Evolutionary conservation across 2,888 invertebrate species (phyloP).

Genomic region (Apamea anceps): DNA sequence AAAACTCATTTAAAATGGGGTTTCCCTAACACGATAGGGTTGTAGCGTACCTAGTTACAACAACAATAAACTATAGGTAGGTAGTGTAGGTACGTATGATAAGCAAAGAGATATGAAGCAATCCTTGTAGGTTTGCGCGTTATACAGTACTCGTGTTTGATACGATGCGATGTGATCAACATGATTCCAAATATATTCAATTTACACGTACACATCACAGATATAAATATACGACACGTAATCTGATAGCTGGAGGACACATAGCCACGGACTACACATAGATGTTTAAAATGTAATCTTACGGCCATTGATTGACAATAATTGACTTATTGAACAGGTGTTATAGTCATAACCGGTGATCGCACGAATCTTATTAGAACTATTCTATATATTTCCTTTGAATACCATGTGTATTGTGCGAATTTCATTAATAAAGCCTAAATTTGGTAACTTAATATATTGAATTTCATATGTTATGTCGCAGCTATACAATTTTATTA

Average conservation of each 20-base stretch:
- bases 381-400: slow-evolving; percentile 51
- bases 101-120: slow-evolving; percentile 45
- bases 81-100: slow-evolving; percentile 46
- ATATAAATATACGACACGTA: slow-evolving; percentile 19
- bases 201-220: slow-evolving; percentile 41
- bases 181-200: slow-evolving; percentile 33
- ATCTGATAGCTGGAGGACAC: slow-evolving; percentile 18
- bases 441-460: slow-evolving; percentile 78
- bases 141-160: slow-evolving; percentile 29
- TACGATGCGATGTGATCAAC: slow-evolving; percentile 24
- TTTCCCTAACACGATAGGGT: slow-evolving; percentile 48
- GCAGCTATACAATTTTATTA: slow-evolving; percentile 64
- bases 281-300: slow-evolving; percentile 19
- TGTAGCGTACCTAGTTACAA: slow-evolving; percentile 46
- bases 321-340: slow-evolving; percentile 53
- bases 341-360: slow-evolving; percentile 24
- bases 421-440: slow-evolving; percentile 77
- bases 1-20: slow-evolving; percentile 69
- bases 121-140: slow-evolving; percentile 35
- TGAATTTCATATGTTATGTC: slow-evolving; percentile 59
- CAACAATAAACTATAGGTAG: slow-evolving; percentile 12
- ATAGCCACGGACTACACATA: slow-evolving; percentile 17
- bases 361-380: slow-evolving; percentile 34
- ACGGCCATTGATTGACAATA: slow-evolving; percentile 36
- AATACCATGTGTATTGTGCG: slow-evolving; percentile 72